Evolutionary conservation across 2,113 vertebrate species (phyloP).

Genomic region (Saguinus imperator): DNA sequence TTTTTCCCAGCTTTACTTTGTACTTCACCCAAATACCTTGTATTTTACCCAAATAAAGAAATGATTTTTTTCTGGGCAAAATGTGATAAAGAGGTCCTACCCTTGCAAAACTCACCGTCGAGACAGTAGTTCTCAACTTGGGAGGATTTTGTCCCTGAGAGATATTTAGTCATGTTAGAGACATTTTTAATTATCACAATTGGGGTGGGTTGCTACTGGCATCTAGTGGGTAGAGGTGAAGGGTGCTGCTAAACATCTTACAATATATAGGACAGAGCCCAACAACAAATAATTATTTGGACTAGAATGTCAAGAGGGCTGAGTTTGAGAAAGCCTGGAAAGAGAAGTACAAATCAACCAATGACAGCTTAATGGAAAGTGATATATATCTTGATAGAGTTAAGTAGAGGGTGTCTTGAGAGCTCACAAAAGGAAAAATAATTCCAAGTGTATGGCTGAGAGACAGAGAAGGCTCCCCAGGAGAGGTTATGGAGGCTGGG

Average conservation of each 20-base stretch:
- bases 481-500: not conserved
- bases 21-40: not conserved
- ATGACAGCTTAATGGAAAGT: not conserved
- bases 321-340: not conserved
- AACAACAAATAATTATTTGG: not conserved
- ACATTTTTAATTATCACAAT: not conserved
- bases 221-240: not conserved
- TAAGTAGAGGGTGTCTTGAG: not conserved
- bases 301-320: not conserved
- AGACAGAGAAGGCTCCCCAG: not conserved
- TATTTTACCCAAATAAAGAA: not conserved
- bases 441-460: not conserved
- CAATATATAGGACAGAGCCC: not conserved
- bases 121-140: not conserved
- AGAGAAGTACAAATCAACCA: not conserved
- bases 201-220: not conserved
- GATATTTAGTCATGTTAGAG: not conserved
- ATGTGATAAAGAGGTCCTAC: not conserved
- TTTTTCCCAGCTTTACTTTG: not conserved
- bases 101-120: not conserved
- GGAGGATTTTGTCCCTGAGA: not conserved
- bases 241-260: not conserved
- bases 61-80: not conserved
- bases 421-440: not conserved
- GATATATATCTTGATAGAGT: not conserved